Evolutionary conservation across 1,140 invertebrate species (phyloP).

Genomic region (Chrysomallon squamiferum): DNA sequence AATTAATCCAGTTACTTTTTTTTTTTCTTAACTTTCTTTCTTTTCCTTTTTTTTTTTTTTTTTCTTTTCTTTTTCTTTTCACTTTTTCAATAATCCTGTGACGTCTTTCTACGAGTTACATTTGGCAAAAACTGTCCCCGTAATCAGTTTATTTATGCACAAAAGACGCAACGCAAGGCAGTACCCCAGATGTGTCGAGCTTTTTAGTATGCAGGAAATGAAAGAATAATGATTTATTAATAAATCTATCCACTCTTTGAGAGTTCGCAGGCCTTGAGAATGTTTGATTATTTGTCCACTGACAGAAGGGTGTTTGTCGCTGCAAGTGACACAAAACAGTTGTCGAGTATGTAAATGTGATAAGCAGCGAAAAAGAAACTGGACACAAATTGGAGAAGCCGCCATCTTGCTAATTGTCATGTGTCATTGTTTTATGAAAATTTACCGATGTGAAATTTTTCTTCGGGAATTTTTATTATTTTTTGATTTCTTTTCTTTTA

Average conservation of each 20-base stretch:
- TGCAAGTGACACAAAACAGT: too few relatives aligned
- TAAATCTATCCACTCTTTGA: constrained; percentile 3
- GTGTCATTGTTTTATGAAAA: not conserved
- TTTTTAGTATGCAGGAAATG: constrained; percentile 5
- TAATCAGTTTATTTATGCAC: constrained; percentile 10
- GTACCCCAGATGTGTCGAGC: constrained; percentile 5
- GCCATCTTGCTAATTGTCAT: too few relatives aligned
- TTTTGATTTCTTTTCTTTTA: too few relatives aligned
- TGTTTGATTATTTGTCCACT: too few relatives aligned
- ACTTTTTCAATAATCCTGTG: not conserved
- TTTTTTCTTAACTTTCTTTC: too few relatives aligned
- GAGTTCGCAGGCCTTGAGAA: not conserved
- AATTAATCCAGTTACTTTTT: not conserved
- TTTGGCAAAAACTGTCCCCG: not conserved
- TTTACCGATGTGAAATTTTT: not conserved
- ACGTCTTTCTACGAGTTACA: not conserved
- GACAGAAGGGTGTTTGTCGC: too few relatives aligned
- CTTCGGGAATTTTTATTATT: too few relatives aligned
- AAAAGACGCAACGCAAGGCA: constrained; percentile 1
- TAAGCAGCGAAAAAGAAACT: too few relatives aligned
- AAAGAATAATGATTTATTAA: constrained; percentile 4
- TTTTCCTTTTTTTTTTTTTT: too few relatives aligned
- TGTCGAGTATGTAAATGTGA: too few relatives aligned
- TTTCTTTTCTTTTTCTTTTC: too few relatives aligned
- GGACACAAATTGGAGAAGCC: too few relatives aligned